Evolutionary conservation across 2,797 vertebrate species (phyloP).

Genomic region (Mus spretus): DNA sequence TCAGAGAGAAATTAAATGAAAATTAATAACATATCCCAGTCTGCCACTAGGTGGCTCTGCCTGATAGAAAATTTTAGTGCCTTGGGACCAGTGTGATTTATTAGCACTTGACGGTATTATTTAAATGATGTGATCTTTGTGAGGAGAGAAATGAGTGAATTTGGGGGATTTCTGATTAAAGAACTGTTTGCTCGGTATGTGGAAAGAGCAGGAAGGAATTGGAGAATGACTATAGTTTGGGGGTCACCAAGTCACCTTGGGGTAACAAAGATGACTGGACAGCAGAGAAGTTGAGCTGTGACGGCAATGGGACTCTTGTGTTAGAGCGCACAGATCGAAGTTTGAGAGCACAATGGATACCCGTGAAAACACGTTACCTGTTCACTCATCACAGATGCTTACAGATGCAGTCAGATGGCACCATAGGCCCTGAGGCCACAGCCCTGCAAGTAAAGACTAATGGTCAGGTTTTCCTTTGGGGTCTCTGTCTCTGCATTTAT

Average conservation of each 20-base stretch:
- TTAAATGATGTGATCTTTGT: neutral
- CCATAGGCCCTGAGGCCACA: neutral
- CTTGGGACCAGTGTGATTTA: neutral
- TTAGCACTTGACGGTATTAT: neutral
- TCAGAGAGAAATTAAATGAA: neutral
- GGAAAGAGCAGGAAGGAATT: neutral
- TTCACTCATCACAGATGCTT: neutral
- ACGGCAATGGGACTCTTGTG: neutral
- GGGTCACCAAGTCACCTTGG: neutral
- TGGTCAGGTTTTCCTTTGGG: neutral
- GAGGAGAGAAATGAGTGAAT: neutral
- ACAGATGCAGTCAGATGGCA: neutral
- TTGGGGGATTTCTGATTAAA: conserved; percentile 22
- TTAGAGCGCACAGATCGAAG: neutral
- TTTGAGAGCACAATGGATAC: neutral
- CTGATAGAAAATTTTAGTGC: conserved; percentile 65
- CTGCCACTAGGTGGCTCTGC: conserved; percentile 83
- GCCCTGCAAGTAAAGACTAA: neutral
- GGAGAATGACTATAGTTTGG: neutral
- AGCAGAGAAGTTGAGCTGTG: neutral
- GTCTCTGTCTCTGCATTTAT: neutral
- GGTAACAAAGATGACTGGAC: neutral
- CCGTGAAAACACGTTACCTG: too few relatives aligned
- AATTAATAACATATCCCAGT: neutral
- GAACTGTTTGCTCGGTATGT: neutral